A percentile compares a stretch with the other conserved stretches of the same genome.
These are phyloP conservation scores for Ctenosaura bakeri DNA, from an alignment of 2,797 vertebrate species.

Conservation along the genomic window DNA sequence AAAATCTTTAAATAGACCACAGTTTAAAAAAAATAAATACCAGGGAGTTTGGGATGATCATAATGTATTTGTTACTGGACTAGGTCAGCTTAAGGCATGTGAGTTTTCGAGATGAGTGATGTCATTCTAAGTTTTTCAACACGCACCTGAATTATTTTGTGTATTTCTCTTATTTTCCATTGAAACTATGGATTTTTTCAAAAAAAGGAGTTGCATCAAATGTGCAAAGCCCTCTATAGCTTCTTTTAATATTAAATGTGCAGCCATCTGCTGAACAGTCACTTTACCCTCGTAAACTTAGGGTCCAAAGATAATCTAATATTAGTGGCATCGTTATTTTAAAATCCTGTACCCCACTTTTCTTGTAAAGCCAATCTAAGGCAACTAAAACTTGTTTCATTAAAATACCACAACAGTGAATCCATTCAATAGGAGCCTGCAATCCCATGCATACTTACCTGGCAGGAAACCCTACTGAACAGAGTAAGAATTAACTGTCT, in stretches of 20 bases:
- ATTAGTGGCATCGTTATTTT: not conserved
- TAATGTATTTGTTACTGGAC: slow-evolving; percentile 5
- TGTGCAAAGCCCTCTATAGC: not conserved
- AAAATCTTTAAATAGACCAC: not conserved
- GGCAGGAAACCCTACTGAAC: no score
- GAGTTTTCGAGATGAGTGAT: not conserved
- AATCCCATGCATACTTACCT: not conserved
- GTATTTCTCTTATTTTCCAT: not conserved
- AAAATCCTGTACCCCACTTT: not conserved
- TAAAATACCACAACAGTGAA: not conserved
- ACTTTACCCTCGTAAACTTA: not conserved
- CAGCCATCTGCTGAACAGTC: not conserved
- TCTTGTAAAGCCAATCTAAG: not conserved
- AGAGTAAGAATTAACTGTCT: not conserved
- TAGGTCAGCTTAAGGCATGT: not conserved
- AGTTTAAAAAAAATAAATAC: not conserved
- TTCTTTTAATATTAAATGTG: not conserved
- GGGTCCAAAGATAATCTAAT: not conserved
- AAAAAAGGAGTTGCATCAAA: not conserved
- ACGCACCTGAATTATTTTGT: not conserved
- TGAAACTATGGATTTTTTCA: not conserved
- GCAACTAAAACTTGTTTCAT: not conserved
- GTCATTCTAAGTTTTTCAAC: not conserved
- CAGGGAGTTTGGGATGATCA: no score
- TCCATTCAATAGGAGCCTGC: not conserved